A percentile compares a stretch with the other conserved stretches of the same genome.
Conservation (phyloP, 2,113 vertebrate species). For the Corapipo altera region DNA sequence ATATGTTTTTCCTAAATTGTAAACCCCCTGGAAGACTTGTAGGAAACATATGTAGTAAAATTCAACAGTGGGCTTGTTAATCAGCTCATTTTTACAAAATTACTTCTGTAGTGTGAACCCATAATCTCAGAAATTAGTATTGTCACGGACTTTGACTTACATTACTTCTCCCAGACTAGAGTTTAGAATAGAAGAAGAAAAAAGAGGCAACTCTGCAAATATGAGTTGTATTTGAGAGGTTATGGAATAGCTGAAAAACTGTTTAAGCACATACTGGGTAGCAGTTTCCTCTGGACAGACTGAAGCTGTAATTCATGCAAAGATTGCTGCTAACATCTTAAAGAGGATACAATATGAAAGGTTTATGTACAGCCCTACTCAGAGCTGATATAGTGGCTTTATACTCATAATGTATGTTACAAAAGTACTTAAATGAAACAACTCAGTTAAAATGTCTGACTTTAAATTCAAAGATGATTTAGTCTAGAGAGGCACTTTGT, state of each 20-base stretch:
- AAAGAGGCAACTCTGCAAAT: accelerated
- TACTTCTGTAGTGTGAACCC: not conserved
- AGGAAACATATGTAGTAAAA: not conserved
- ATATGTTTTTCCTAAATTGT: not conserved
- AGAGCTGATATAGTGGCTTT: not conserved
- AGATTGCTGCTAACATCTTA: not conserved
- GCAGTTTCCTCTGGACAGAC: not conserved
- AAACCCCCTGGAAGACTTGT: not conserved
- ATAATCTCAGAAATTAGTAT: not conserved
- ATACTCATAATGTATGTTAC: not conserved
- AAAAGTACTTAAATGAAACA: not conserved
- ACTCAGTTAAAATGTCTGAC: not conserved
- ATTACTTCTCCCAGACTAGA: not conserved
- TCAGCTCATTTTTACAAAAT: not conserved
- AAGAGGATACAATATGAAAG: not conserved
- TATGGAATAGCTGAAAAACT: not conserved
- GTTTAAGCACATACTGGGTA: not conserved
- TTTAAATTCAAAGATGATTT: not conserved
- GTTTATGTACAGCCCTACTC: not conserved
- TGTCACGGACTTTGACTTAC: not conserved
- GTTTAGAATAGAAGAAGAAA: not conserved
- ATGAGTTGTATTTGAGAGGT: not conserved
- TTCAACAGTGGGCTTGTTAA: not conserved
- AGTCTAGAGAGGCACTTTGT: not conserved
- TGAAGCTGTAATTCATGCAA: not conserved